Evolutionary conservation across 2,797 vertebrate species (phyloP), one percentile per base, ranked within the genome.

Genomic region (Sphenodon punctatus): DNA sequence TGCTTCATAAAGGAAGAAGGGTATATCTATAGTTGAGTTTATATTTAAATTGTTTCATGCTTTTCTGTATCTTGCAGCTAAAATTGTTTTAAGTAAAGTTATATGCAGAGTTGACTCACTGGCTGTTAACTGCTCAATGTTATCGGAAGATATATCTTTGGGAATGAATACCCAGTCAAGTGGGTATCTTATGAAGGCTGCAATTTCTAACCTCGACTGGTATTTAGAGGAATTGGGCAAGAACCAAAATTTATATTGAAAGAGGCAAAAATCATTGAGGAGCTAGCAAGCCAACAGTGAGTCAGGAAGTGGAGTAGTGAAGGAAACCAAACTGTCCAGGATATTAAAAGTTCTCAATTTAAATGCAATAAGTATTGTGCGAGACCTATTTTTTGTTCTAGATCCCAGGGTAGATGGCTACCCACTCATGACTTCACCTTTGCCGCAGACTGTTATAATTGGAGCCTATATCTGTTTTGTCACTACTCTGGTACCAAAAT

Each of bases 401-500:
- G 99, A 99, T 95, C 94, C 95, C 7, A 95, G 99, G 90, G 96
- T 97, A 13, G 95, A 93, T 78, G 94, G 96, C 79, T 99, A 97
- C 97, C 90, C 96, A 4, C 95, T 99, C 48, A 99, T 99, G 98
- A 97, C 97, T 3, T 98, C 98, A 2, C 98, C 97, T 36, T 55
- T 98, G 36, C 97, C 97, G 41, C 99, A 98, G 89, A 96, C 96
- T 1, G 38, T 98, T 90, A 95, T 99, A 84, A 96, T 99, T 73
- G 80, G 64, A 20, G 87, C 92, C 1, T 99, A 99, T 84, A 94
- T 99, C 88, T 98, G 96, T 94, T 99, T 99, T 84, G 98, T 98
- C 51, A 97, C 92, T 1, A 97, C 95, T 2, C 90, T 99, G 90
- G 99, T 99, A 63, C 99, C 99, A 43, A 96, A 95, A 85, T 73